Base-by-base conservation (phyloP, 2,888 invertebrate species). In the Lacanobia wlatinum region DNA sequence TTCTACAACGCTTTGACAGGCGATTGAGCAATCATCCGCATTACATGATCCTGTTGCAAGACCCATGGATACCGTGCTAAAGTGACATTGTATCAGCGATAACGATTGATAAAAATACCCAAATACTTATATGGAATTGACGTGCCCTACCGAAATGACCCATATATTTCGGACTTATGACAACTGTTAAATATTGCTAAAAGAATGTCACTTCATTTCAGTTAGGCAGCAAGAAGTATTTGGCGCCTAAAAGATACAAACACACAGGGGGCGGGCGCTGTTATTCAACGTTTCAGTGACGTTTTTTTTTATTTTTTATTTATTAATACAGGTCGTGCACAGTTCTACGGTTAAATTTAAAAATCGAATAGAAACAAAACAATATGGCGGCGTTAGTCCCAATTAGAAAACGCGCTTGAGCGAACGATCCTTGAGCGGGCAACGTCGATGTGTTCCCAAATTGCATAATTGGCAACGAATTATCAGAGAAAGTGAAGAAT, bases 401-500 rank as follows among this genome's bases (percentile, higher is more conserved):
- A 2, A n/a, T 18, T 10, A 10, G 10, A 18, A n/a, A 12, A 40
- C 14, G 21, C 40, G 21, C 40, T n/a, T n/a, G n/a, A n/a, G n/a
- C 38, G 40, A 38, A 18, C 38, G 12, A n/a, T 40, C 21, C 59
- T 40, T 21, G 14, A 40, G 40, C 59, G 7, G 2, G 10, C 7
- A 14, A 60, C 43, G 72, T 82, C 79, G 61, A 77, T 85, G 87
- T 62, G 70, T 63, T 87, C 90, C 87, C 84, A 86, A 89, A 92
- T 95, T 94, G 91, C 93, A 92, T 94, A 95, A 95, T 93, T 92
- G 91, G 87, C 87, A 88, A 89, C 90, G 88, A 93, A 92, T 91
- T 91, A 94, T 92, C 90, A 92, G 95, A 92, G 95, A 95, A 95
- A 95, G 95, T 94, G 91, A 90, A 89, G 92, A 93, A 92, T 93